Evolutionary conservation across 2,888 invertebrate genomes (phyloP).

Genomic region (Agapostemon virescens): DNA sequence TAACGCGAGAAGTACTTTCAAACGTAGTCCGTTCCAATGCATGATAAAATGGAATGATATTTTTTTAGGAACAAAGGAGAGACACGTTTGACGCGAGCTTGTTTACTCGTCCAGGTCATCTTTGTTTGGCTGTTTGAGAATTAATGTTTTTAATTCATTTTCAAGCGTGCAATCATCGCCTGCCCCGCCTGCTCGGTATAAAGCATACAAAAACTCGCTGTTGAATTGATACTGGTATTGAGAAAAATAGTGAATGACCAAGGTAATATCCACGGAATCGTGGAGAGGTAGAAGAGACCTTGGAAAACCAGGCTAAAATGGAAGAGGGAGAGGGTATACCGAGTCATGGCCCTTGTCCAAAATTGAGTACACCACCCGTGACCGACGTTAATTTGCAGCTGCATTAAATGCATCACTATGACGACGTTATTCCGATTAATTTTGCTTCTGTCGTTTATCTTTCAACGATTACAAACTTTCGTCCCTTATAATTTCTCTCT

Average conservation of each 20-base stretch:
- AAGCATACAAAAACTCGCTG: conserved; percentile 9
- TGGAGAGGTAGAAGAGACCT: conserved; percentile 38
- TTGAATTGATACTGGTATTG: conserved; percentile 24
- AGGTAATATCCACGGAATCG: conserved; percentile 26
- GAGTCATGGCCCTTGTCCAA: conserved; percentile 59
- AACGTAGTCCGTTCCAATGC: too few relatives aligned
- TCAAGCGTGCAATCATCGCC: conserved; percentile 23
- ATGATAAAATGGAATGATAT: too few relatives aligned
- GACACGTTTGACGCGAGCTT: not conserved
- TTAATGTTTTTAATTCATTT: conserved; percentile 34
- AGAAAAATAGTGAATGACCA: not conserved
- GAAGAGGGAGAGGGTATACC: conserved; percentile 23
- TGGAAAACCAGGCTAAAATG: conserved; percentile 21
- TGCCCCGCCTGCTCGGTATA: not conserved
- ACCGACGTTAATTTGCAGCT: conserved; percentile 60
- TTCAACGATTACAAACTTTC: too few relatives aligned
- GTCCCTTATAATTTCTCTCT: too few relatives aligned
- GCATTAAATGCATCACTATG: too few relatives aligned
- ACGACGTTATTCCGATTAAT: too few relatives aligned
- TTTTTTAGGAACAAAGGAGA: not conserved
- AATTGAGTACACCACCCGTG: conserved; percentile 48
- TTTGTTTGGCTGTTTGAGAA: conserved; percentile 26
- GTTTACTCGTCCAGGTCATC: conserved; percentile 13
- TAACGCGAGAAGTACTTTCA: too few relatives aligned
- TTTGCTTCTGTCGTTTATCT: too few relatives aligned